phyloP scores from a whole-genome alignment of 2,113 vertebrate species.

The Procavia capensis region DNA sequence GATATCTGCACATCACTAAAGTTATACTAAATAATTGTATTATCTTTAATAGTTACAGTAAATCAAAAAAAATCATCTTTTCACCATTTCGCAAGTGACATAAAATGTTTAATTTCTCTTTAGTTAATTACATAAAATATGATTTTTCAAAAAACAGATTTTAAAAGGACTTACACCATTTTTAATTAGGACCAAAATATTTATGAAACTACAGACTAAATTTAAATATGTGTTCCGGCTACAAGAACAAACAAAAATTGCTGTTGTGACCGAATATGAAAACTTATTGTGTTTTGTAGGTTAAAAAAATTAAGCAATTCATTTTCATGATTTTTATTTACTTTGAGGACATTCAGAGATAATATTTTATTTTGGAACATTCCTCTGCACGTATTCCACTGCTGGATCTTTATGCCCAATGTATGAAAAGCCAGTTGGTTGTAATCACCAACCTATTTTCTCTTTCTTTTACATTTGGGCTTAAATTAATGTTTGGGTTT shows the following conservation, averaged over 20 bases:
- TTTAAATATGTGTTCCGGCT: conserved; percentile 7
- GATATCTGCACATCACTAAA: conserved; percentile 8
- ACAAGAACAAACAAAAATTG: conserved; percentile 11
- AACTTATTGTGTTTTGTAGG: conserved; percentile 18
- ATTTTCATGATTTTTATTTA: neutral
- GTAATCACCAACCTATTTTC: conserved; percentile 36
- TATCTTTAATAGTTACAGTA: conserved; percentile 29
- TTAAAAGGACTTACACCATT: conserved; percentile 33
- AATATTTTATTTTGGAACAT: conserved; percentile 38
- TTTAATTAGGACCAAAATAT: conserved; percentile 22
- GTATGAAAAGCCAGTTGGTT: conserved; percentile 1
- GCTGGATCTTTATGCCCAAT: neutral
- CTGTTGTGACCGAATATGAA: neutral
- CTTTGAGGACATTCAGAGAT: neutral
- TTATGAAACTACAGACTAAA: conserved; percentile 41
- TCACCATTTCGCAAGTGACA: conserved; percentile 4
- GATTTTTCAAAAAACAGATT: conserved; percentile 37
- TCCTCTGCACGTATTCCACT: conserved; percentile 58
- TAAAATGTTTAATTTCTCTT: conserved; percentile 52
- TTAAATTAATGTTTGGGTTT: conserved; percentile 13
- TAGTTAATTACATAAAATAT: conserved; percentile 29
- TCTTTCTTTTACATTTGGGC: neutral
- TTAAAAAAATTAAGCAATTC: neutral
- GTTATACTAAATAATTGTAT: conserved; percentile 12
- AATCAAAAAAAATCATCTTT: conserved; percentile 44